Percentiles rank a stretch among this genome's conserved stretches.
Evolutionary conservation across 2,797 vertebrate genomes (phyloP).

Genomic region (Pygocentrus nattereri): DNA sequence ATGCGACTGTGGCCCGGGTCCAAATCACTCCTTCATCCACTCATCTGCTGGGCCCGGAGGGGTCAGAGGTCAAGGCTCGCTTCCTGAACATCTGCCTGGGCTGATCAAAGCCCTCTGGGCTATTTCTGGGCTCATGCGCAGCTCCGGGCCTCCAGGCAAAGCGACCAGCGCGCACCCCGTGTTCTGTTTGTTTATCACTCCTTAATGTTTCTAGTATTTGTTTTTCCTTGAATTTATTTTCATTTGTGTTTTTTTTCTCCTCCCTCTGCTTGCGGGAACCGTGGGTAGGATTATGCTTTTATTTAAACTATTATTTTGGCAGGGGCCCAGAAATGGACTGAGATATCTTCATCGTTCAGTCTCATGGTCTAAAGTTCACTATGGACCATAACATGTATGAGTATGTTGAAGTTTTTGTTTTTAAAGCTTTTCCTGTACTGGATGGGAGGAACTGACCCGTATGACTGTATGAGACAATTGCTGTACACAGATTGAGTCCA

Average conservation of each 20-base stretch:
- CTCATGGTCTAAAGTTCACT: neutral
- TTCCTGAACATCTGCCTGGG: constrained; percentile 81
- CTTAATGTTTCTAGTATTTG: constrained; percentile 54
- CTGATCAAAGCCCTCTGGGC: constrained; percentile 73
- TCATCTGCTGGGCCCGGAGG: constrained; percentile 65
- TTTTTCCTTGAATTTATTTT: constrained; percentile 49
- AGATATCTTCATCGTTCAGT: neutral
- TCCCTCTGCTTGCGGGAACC: constrained; percentile 19
- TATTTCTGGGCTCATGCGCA: constrained; percentile 74
- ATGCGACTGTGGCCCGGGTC: neutral
- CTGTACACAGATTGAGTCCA: neutral
- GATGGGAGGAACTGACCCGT: neutral
- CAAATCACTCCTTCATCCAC: constrained; percentile 53
- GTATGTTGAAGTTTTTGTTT: neutral
- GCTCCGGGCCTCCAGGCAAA: constrained; percentile 50
- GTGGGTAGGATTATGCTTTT: constrained; percentile 37
- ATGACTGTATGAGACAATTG: neutral
- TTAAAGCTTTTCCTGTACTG: neutral
- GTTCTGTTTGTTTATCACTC: constrained; percentile 52
- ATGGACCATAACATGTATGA: neutral
- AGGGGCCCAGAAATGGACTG: constrained; percentile 1
- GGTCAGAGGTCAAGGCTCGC: constrained; percentile 65
- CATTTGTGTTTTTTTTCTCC: constrained; percentile 7
- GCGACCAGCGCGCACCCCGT: constrained; percentile 22
- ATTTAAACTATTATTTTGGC: constrained; percentile 30